Percentiles rank a stretch among this genome's conserved stretches.
These are phyloP conservation scores for Chlorops oryzae DNA, from an alignment of 1,140 invertebrate species.

Conservation along the genomic window DNA sequence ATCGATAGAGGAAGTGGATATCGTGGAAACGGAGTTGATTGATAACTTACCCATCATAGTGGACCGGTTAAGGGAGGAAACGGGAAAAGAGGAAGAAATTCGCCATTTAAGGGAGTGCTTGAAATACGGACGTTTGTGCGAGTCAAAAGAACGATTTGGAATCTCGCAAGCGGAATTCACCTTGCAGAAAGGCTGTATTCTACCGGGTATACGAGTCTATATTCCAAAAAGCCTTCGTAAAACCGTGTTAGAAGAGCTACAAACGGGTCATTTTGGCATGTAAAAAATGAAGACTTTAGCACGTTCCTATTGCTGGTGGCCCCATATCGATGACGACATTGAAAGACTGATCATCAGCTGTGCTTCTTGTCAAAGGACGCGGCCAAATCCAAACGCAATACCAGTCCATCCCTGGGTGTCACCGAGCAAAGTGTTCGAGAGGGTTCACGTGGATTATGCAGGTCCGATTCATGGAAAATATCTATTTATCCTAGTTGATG, in stretches of 20 bases:
- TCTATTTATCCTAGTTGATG: slow-evolving; percentile 44
- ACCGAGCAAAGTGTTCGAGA: slow-evolving; percentile 34
- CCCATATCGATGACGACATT: slow-evolving; percentile 45
- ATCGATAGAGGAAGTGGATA: background rate
- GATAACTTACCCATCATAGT: slow-evolving; percentile 4
- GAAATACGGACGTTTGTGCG: slow-evolving; percentile 6
- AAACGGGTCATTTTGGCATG: slow-evolving; percentile 26
- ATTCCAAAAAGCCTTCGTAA: slow-evolving; percentile 16
- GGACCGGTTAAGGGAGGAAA: background rate
- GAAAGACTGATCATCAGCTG: slow-evolving; percentile 17
- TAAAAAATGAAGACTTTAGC: slow-evolving; percentile 32
- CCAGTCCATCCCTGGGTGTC: slow-evolving; percentile 27
- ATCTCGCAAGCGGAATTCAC: slow-evolving; percentile 12
- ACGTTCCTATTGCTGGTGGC: slow-evolving; percentile 21
- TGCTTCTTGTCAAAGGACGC: slow-evolving; percentile 21
- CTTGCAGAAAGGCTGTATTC: slow-evolving; percentile 18
- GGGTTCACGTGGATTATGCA: slow-evolving; percentile 24
- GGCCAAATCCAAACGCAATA: slow-evolving; percentile 12
- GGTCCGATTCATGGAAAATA: slow-evolving; percentile 10
- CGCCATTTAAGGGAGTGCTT: slow-evolving; percentile 11
- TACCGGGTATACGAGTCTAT: slow-evolving; percentile 17
- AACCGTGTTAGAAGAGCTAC: slow-evolving; percentile 18
- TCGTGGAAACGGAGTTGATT: slow-evolving; percentile 2
- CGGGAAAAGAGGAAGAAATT: too few species aligned
- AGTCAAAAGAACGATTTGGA: slow-evolving; percentile 1